Conservation (phyloP, 1,140 invertebrate genomes). For the Triops cancriformis region DNA sequence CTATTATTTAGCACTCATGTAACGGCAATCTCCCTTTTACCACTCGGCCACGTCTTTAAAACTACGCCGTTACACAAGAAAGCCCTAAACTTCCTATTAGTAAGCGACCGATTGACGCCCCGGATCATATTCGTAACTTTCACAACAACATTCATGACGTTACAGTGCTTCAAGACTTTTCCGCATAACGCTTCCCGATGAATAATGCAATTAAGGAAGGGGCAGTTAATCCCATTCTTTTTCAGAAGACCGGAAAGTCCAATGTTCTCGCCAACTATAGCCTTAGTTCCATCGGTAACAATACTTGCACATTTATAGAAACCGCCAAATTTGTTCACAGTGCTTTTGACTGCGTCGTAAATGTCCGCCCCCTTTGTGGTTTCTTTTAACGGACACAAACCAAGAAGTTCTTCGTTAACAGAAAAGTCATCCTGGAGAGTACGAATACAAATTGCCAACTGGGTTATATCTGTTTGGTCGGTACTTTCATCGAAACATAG, state of each 20-base stretch:
- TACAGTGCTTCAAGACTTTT: not conserved
- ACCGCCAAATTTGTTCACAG: no score
- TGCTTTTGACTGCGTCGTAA: no score
- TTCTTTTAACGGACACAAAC: not conserved
- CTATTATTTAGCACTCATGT: no score
- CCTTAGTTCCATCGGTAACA: no score
- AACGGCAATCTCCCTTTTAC: no score
- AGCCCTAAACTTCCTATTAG: not conserved
- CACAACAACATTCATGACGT: not conserved
- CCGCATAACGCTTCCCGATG: not conserved
- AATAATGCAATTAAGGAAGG: not conserved
- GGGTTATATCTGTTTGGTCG: no score
- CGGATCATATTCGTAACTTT: conserved; percentile 8
- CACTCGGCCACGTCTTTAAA: no score
- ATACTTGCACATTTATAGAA: no score
- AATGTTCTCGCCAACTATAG: no score
- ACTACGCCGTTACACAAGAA: no score
- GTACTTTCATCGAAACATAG: no score
- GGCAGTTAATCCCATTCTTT: not conserved
- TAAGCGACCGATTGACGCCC: not conserved
- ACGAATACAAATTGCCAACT: not conserved
- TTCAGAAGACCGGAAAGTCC: not conserved
- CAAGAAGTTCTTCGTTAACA: not conserved
- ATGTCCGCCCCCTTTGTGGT: no score
- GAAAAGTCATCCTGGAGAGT: not conserved